phyloP scores from a whole-genome alignment of 1,140 invertebrate genomes.

The Diachasmimorpha longicaudata region DNA sequence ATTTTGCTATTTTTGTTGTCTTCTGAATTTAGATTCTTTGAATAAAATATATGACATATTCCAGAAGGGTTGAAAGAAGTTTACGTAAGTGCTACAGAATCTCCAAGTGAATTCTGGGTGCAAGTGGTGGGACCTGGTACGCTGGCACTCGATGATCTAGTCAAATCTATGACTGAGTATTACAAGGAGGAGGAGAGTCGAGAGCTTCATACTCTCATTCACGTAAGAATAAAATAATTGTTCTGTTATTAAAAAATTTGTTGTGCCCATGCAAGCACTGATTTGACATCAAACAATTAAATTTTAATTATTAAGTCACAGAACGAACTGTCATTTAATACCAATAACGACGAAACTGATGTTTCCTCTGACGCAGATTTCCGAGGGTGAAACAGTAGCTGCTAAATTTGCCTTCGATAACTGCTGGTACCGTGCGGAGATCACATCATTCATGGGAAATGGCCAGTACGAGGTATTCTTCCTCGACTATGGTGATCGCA shows the following conservation, averaged over 20 bases:
- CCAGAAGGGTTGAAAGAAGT: conserved; percentile 72
- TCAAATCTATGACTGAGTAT: conserved; percentile 79
- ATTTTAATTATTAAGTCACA: no score
- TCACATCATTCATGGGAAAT: conserved; percentile 48
- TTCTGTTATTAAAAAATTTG: no score
- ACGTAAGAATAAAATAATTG: conserved; percentile 37
- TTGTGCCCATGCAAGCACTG: no score
- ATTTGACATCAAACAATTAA: no score
- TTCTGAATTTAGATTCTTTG: no score
- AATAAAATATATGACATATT: conserved; percentile 8
- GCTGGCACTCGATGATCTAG: conserved; percentile 74
- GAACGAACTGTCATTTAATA: no score
- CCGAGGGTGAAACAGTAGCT: conserved; percentile 77
- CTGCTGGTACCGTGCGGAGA: conserved; percentile 74
- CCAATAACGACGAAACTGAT: no score
- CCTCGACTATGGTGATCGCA: conserved; percentile 82
- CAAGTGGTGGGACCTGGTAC: conserved; percentile 77
- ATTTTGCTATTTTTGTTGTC: no score
- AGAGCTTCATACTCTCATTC: conserved; percentile 64
- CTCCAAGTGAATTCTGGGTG: conserved; percentile 83
- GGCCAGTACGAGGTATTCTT: conserved; percentile 73
- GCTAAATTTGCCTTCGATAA: conserved; percentile 77
- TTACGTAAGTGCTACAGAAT: conserved; percentile 80
- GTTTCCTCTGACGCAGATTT: conserved; percentile 57
- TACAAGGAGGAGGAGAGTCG: conserved; percentile 71